Conservation (phyloP, 2,113 vertebrate species). For the Amphilophus citrinellus region DNA sequence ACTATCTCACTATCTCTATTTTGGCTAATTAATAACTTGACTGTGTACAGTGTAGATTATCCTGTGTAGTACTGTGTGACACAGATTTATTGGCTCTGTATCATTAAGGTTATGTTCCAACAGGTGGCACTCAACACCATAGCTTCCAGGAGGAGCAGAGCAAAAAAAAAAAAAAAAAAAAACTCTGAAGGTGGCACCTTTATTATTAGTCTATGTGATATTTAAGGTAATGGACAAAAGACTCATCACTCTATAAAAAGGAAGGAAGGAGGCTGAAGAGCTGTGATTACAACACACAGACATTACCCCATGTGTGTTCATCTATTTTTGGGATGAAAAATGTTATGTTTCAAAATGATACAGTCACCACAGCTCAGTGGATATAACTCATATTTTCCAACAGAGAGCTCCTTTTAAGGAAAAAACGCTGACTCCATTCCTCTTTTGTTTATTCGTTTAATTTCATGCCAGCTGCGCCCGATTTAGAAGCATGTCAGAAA, state of each 20-base stretch:
- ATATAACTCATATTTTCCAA: slow-evolving; percentile 48
- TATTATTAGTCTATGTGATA: slow-evolving; percentile 33
- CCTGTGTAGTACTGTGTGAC: background rate
- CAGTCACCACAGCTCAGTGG: slow-evolving; percentile 29
- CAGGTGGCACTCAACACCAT: slow-evolving; percentile 64
- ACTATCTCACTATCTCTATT: background rate
- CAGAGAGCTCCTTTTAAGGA: slow-evolving; percentile 49
- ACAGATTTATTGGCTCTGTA: background rate
- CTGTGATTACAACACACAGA: slow-evolving; percentile 24
- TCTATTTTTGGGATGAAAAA: slow-evolving; percentile 45
- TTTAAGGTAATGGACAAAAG: slow-evolving; percentile 27
- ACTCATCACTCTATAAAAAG: background rate
- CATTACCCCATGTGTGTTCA: slow-evolving; percentile 5
- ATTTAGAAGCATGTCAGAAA: slow-evolving; percentile 33
- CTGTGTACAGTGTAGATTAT: slow-evolving; percentile 13
- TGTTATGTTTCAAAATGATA: slow-evolving; percentile 34
- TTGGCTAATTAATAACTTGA: slow-evolving; percentile 25
- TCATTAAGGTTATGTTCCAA: slow-evolving; percentile 39
- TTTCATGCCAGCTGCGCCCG: slow-evolving; percentile 49
- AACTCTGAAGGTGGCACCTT: slow-evolving; percentile 2
- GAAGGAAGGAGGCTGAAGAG: background rate
- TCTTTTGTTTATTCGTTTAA: slow-evolving; percentile 48
- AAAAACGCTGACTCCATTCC: slow-evolving; percentile 33
- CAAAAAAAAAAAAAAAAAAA: background rate
- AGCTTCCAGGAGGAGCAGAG: background rate